Base-by-base conservation (phyloP, 1,140 invertebrate genomes). In the Drosophila aff. region DNA sequence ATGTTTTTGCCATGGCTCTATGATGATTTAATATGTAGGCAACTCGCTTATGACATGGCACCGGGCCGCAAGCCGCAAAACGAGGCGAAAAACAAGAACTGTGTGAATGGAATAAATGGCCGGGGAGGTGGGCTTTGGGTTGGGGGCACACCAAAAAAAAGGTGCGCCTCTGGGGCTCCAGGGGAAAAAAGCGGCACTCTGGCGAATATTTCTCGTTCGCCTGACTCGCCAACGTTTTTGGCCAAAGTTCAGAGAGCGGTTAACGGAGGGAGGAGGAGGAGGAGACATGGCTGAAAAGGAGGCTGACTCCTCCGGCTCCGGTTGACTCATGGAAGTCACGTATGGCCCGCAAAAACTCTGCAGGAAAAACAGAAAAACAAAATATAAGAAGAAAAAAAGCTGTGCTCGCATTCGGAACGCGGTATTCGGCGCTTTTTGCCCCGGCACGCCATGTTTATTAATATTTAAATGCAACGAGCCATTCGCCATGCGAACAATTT, bases 401-500 rank as follows among this genome's bases (percentile, higher is more conserved):
- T 80, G 72, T 81, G 81, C 78, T 76, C 65, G 62, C 64, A 69
- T 78, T 79, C 43, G 63, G 65, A 57, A 69, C 71, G 74, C 81
- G 71, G 81, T 74, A 87, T 82, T 87, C 72, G 81, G 69, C 77
- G 84, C 81, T 80, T 84, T 89, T 80, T 78, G 84, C 73, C 68
- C 74, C 78, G 84, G 81, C 85, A 89, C 82, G 85, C 81, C 85
- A 89, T 90, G 85, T 90, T 89, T 89, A 89, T 89, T 89, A 89
- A 89, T 89, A 89, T 89, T 89, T 89, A 89, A 89, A 90, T 89
- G 85, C 85, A 85, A 90, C 85, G 85, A 89, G 85, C 62, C 84
- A 89, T 87, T 89, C 76, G 68, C 62, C 59, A 63, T 57, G 76
- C 74, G 65, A 81, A 90, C 84, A 89, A 89, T 89, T 89, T 89